Evolutionary conservation across 2,888 invertebrate species (phyloP).

Genomic region (Caenorhabditis sp.): DNA sequence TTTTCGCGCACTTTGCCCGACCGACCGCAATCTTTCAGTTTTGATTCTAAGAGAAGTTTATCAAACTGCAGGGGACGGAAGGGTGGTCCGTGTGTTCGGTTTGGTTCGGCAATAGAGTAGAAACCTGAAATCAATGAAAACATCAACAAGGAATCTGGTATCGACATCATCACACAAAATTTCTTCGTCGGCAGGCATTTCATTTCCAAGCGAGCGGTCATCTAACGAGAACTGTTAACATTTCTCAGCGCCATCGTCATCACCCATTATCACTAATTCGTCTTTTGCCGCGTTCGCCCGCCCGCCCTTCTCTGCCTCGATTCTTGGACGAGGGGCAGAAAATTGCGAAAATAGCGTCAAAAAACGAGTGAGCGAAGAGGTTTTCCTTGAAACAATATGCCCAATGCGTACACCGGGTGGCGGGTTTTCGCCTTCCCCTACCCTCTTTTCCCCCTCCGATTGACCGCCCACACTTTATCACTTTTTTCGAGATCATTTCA

Average conservation of each 20-base stretch:
- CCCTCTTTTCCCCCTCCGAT: neutral
- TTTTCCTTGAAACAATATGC: slow-evolving; percentile 48
- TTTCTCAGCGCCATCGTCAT: slow-evolving; percentile 56
- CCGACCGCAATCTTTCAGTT: neutral
- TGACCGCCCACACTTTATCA: slow-evolving; percentile 26
- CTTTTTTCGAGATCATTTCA: slow-evolving; percentile 51
- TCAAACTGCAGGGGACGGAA: no score
- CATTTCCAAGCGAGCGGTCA: slow-evolving; percentile 50
- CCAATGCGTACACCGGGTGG: slow-evolving; percentile 37
- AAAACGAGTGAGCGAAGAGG: slow-evolving; percentile 49
- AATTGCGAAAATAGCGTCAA: slow-evolving; percentile 39
- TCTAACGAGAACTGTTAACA: slow-evolving; percentile 57
- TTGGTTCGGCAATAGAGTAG: neutral
- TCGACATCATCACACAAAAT: slow-evolving; percentile 28
- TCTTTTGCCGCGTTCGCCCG: slow-evolving; percentile 51
- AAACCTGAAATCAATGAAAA: slow-evolving; percentile 8
- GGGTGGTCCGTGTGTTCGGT: no score
- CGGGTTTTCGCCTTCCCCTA: slow-evolving; percentile 31
- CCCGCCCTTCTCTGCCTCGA: slow-evolving; percentile 22
- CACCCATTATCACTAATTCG: slow-evolving; percentile 62
- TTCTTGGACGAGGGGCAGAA: slow-evolving; percentile 46
- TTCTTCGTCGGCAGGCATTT: slow-evolving; percentile 14
- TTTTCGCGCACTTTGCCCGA: slow-evolving; percentile 28
- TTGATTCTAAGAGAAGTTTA: no score
- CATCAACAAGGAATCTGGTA: slow-evolving; percentile 25